Percentiles rank a stretch among this genome's conserved stretches.
phyloP scores from a whole-genome alignment of 2,797 vertebrate species.

The Gobio occitaniae region DNA sequence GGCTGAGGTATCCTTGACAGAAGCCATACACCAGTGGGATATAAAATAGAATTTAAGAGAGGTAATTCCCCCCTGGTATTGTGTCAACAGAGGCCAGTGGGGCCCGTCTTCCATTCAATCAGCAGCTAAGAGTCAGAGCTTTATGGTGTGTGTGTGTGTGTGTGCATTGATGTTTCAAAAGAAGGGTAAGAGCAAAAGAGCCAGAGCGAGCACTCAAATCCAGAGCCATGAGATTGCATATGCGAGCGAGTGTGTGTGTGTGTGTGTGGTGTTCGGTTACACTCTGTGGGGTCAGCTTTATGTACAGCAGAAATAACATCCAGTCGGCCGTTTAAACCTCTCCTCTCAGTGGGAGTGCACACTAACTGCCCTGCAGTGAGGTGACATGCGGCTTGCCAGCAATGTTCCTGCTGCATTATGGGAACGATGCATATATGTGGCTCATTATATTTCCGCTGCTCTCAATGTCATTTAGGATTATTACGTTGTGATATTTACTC shows the following conservation, averaged over 20 bases:
- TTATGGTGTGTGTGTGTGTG: constrained; percentile 23
- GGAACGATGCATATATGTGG: constrained; percentile 44
- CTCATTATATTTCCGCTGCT: constrained; percentile 57
- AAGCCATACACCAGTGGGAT: constrained; percentile 61
- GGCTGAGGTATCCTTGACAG: constrained; percentile 58
- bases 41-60: constrained; percentile 63
- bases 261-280: constrained; percentile 49
- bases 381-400: constrained; percentile 60
- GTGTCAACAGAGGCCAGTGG: constrained; percentile 58
- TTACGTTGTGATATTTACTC: constrained; percentile 54
- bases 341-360: constrained; percentile 56
- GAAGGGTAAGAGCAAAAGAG: constrained; percentile 28
- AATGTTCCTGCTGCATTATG: constrained; percentile 43
- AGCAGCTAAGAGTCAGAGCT: constrained; percentile 46
- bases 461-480: constrained; percentile 59
- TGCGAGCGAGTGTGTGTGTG: constrained; percentile 16
- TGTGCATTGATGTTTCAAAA: constrained; percentile 32
- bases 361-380: constrained; percentile 58
- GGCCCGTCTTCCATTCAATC: constrained; percentile 58
- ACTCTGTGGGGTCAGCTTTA: constrained; percentile 61
- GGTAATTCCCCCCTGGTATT: constrained; percentile 58
- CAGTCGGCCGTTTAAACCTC: constrained; percentile 58
- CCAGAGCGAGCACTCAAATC: constrained; percentile 35
- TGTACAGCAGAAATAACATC: constrained; percentile 64
- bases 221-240: constrained; percentile 34